Conservation (phyloP, 1,140 invertebrate genomes). For the Drosophila novamexicana region DNA sequence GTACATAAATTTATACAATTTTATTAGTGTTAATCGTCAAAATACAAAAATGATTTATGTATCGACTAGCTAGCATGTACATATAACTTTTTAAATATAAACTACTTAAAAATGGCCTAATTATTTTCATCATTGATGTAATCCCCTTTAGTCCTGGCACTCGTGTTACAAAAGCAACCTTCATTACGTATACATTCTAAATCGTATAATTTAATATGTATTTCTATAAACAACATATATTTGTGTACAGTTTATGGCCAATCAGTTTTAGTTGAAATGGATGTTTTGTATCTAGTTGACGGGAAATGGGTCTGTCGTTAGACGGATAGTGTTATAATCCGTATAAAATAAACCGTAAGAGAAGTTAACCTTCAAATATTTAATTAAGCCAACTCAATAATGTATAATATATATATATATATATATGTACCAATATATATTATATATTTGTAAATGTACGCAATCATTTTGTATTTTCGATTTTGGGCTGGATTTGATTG, state of each 20-base stretch:
- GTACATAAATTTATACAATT: constrained; percentile 76
- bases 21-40: constrained; percentile 70
- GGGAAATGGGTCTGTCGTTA: constrained; percentile 4
- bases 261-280: constrained; percentile 43
- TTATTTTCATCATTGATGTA: constrained; percentile 39
- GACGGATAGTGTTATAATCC: constrained; percentile 12
- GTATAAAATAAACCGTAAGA: constrained; percentile 25
- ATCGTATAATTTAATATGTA: constrained; percentile 28
- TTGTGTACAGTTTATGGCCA: constrained; percentile 45
- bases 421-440: constrained; percentile 64
- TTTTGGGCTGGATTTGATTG: constrained; percentile 29
- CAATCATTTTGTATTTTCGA: constrained; percentile 43
- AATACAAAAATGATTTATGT: constrained; percentile 45
- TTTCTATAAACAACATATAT: constrained; percentile 21
- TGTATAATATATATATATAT: constrained; percentile 62
- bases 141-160: constrained; percentile 43
- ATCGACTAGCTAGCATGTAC: constrained; percentile 42
- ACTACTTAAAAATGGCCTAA: constrained; percentile 36
- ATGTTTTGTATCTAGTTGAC: constrained; percentile 40
- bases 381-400: constrained; percentile 54
- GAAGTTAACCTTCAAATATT: constrained; percentile 27
- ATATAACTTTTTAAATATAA: constrained; percentile 47
- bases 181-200: constrained; percentile 35
- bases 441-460: constrained; percentile 66
- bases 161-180: constrained; percentile 65